A percentile compares a stretch with the other conserved stretches of the same genome.
Conservation (phyloP, 2,888 invertebrate genomes). For the Patella pellucida region DNA sequence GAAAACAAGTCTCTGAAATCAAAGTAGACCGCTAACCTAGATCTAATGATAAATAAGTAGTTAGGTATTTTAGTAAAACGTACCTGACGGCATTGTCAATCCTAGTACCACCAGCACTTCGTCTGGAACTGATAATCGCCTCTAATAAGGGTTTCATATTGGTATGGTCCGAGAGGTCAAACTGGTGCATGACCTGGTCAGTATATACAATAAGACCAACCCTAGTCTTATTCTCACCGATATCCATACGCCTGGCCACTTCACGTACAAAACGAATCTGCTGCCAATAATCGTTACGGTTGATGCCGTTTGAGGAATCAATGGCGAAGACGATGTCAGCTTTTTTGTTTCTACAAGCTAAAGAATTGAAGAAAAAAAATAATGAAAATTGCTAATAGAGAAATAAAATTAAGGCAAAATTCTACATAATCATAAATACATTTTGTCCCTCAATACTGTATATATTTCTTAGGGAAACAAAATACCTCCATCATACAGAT, state of each 20-base stretch:
- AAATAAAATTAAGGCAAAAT: too few species aligned
- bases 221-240: slow-evolving; percentile 48
- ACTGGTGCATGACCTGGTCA: slow-evolving; percentile 49
- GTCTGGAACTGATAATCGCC: slow-evolving; percentile 44
- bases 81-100: slow-evolving; percentile 41
- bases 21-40: too few species aligned
- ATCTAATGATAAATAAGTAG: too few species aligned
- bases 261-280: slow-evolving; percentile 58
- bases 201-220: slow-evolving; percentile 58
- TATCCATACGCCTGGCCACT: slow-evolving; percentile 49
- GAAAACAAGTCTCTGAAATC: too few species aligned
- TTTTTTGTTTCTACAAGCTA: slow-evolving; percentile 50
- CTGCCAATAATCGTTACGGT: slow-evolving; percentile 50
- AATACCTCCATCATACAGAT: too few species aligned
- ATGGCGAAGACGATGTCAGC: slow-evolving; percentile 57
- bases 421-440: too few species aligned
- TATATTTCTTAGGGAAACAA: too few species aligned
- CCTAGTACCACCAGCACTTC: slow-evolving; percentile 44
- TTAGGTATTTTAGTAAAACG: too few species aligned
- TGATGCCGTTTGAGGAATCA: slow-evolving; percentile 56
- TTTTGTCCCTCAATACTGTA: too few species aligned
- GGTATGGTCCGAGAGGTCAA: slow-evolving; percentile 45
- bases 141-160: slow-evolving; percentile 41
- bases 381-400: background rate
- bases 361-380: background rate